These are phyloP conservation scores for Anseranas semipalmata DNA, from an alignment of 2,113 vertebrate species.

Conservation along the genomic window DNA sequence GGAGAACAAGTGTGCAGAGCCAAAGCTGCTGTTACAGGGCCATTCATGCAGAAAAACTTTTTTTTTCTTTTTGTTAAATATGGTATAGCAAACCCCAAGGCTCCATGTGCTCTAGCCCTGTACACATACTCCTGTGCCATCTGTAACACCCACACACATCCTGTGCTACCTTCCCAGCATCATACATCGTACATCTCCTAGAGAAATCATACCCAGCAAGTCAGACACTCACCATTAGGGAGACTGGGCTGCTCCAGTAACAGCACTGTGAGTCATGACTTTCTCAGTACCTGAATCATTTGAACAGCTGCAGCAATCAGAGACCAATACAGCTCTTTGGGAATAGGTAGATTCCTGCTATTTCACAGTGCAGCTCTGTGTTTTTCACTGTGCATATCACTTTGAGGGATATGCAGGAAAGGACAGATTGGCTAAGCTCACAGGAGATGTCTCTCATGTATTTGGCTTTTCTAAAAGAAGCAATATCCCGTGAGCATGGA, in stretches of 20 bases:
- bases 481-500: not conserved
- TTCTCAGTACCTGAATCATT: constrained; percentile 8
- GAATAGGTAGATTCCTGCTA: not conserved
- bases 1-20: not conserved
- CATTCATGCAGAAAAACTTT: not conserved
- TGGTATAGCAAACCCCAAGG: not conserved
- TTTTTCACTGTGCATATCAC: not conserved
- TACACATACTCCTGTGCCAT: not conserved
- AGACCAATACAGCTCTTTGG: not conserved
- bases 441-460: not conserved
- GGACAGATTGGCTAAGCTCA: not conserved
- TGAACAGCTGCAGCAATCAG: constrained; percentile 1
- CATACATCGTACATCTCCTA: not conserved
- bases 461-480: constrained; percentile 7
- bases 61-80: constrained; percentile 7
- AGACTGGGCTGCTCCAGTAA: not conserved
- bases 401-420: not conserved
- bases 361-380: not conserved
- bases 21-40: not conserved
- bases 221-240: not conserved
- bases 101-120: not conserved
- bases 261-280: not conserved
- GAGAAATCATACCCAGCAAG: not conserved
- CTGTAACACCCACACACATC: constrained; percentile 43
- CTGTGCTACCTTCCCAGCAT: not conserved